Evolutionary conservation across 2,888 invertebrate genomes (phyloP).

Genomic region (Lamellibrachia columna): DNA sequence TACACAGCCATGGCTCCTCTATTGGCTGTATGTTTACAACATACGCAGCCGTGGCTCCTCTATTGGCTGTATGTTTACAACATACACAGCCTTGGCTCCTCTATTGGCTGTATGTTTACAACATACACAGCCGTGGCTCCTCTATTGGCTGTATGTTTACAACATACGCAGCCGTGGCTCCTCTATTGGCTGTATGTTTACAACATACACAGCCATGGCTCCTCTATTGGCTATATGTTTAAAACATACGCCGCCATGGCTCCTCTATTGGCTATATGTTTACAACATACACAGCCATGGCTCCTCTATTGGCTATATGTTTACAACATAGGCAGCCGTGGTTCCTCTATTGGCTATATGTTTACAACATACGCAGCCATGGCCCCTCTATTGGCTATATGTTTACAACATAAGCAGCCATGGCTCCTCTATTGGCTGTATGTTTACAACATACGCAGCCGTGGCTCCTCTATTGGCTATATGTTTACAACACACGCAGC

Average conservation of each 20-base stretch:
- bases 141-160: background rate
- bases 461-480: too few relatives aligned
- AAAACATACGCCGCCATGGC: background rate
- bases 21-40: background rate
- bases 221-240: background rate
- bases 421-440: too few relatives aligned
- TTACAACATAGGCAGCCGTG: too few relatives aligned
- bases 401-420: too few relatives aligned
- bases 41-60: background rate
- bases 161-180: background rate
- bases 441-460: too few relatives aligned
- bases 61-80: background rate
- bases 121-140: background rate
- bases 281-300: too few relatives aligned
- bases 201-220: background rate
- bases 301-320: too few relatives aligned
- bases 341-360: too few relatives aligned
- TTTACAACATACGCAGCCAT: too few relatives aligned
- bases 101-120: background rate
- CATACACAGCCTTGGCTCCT: background rate
- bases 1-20: background rate
- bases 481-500: too few relatives aligned
- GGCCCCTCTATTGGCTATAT: too few relatives aligned
- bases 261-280: too few relatives aligned
- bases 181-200: background rate